Conservation (phyloP, 23 tunicate species). For the Halocynthia roretzi region DNA sequence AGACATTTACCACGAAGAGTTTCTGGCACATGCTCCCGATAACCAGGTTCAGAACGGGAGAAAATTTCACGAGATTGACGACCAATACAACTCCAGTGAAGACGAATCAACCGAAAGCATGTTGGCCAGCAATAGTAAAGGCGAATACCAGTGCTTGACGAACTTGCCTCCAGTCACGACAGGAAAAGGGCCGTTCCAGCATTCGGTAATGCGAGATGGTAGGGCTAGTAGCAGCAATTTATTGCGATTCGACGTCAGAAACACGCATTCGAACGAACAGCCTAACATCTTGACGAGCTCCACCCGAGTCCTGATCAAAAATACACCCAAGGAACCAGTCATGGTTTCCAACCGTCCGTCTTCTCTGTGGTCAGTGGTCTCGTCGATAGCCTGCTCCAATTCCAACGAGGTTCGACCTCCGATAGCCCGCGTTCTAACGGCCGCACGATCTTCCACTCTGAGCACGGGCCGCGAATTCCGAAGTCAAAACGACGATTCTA, state of each 20-base stretch:
- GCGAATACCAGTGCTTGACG: conserved; percentile 3
- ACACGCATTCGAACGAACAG: neutral
- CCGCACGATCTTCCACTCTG: neutral
- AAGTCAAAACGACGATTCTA: too few relatives aligned
- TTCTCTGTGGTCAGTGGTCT: conserved; percentile 20
- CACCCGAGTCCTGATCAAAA: neutral
- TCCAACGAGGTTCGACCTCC: neutral
- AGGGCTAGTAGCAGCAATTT: too few relatives aligned
- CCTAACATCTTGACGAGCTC: neutral
- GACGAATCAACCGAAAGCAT: conserved; percentile 11
- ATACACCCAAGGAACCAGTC: neutral
- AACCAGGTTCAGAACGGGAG: too few relatives aligned
- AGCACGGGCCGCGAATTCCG: too few relatives aligned
- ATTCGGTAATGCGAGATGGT: too few relatives aligned
- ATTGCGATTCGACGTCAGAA: too few relatives aligned
- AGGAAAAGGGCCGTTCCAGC: too few relatives aligned
- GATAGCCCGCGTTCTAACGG: neutral
- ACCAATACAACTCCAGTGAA: conserved; percentile 2
- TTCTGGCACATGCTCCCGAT: too few relatives aligned
- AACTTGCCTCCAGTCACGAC: too few relatives aligned
- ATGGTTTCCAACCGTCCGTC: neutral
- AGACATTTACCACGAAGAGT: too few relatives aligned
- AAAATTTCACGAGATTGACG: too few relatives aligned
- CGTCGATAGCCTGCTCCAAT: neutral
- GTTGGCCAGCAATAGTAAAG: neutral